Conservation (phyloP, 37 sponge, comb jelly and placozoan genomes). For the Beroe forskalii region DNA sequence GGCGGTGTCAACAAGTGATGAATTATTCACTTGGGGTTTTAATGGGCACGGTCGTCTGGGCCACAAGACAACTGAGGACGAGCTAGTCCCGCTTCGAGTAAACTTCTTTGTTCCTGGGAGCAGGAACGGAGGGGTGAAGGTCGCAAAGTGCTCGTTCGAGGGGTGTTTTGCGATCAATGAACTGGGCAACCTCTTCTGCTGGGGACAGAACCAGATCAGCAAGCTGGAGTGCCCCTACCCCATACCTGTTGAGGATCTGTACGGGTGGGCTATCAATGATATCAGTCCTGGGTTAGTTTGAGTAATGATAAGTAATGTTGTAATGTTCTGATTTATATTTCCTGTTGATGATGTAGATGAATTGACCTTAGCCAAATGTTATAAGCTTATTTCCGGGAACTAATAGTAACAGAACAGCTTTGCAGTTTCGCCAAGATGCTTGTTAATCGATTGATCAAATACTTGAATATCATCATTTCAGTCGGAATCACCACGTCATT, state of each 20-base stretch:
- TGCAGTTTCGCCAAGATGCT: no score
- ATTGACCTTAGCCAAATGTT: no score
- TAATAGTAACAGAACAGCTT: no score
- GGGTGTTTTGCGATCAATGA: slow-evolving; percentile 41
- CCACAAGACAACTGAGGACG: slow-evolving; percentile 42
- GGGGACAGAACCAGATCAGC: slow-evolving; percentile 41
- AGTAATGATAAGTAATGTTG: no score
- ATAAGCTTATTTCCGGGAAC: no score
- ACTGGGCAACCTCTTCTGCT: background rate
- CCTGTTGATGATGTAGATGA: no score
- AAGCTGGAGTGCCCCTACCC: slow-evolving; percentile 55
- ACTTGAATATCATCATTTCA: no score
- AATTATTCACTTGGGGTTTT: slow-evolving; percentile 55
- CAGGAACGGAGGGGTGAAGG: background rate
- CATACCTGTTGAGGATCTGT: slow-evolving; percentile 47
- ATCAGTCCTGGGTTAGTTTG: slow-evolving; percentile 7
- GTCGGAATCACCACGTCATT: slow-evolving; percentile 23
- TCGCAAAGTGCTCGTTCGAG: slow-evolving; percentile 27
- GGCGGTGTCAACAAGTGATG: background rate
- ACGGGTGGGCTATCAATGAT: slow-evolving; percentile 46
- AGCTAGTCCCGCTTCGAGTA: slow-evolving; percentile 43
- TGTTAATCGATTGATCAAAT: no score
- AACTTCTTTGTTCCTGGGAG: background rate
- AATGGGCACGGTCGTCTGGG: slow-evolving; percentile 56
- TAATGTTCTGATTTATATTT: no score